A percentile compares a stretch with the other conserved stretches of the same genome.
Conservation (phyloP, 2,888 invertebrate genomes). For the Brachyptera risi region DNA sequence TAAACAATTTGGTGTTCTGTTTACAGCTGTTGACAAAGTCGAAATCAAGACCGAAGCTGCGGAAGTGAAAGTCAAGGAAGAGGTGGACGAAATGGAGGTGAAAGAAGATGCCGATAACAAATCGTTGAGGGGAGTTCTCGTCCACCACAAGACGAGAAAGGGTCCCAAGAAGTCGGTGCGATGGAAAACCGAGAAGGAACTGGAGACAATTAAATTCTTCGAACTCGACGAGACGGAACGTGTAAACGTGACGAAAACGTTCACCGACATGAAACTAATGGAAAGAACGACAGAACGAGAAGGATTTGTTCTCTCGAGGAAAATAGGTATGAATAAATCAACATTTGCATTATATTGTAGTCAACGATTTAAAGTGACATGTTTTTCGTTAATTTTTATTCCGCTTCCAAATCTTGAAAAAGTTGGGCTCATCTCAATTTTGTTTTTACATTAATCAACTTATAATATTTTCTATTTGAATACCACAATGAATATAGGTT, state of each 20-base stretch:
- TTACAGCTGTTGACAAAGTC: too few species aligned
- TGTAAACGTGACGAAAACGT: constrained; percentile 88
- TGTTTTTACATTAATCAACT: too few species aligned
- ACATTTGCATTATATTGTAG: constrained; percentile 1
- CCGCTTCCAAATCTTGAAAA: too few species aligned
- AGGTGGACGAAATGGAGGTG: too few species aligned
- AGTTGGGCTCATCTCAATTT: too few species aligned
- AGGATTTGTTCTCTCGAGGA: constrained; percentile 72
- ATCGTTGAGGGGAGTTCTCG: constrained; percentile 59
- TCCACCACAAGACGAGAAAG: constrained; percentile 63
- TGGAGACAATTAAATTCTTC: constrained; percentile 83
- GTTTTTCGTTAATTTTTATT: neutral
- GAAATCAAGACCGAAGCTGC: too few species aligned
- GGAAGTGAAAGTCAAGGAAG: constrained; percentile 12
- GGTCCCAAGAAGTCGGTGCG: constrained; percentile 75
- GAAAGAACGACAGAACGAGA: constrained; percentile 84
- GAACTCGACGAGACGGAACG: constrained; percentile 95
- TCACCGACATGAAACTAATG: constrained; percentile 87
- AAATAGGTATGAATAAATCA: constrained; percentile 55
- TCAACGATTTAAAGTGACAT: neutral
- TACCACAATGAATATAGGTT: too few species aligned
- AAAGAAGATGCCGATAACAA: neutral
- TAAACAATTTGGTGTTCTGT: too few species aligned
- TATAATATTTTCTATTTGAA: too few species aligned
- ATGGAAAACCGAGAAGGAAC: constrained; percentile 75